Conservation (phyloP, 2,888 invertebrate genomes). For the Drosophila acutilabella region DNA sequence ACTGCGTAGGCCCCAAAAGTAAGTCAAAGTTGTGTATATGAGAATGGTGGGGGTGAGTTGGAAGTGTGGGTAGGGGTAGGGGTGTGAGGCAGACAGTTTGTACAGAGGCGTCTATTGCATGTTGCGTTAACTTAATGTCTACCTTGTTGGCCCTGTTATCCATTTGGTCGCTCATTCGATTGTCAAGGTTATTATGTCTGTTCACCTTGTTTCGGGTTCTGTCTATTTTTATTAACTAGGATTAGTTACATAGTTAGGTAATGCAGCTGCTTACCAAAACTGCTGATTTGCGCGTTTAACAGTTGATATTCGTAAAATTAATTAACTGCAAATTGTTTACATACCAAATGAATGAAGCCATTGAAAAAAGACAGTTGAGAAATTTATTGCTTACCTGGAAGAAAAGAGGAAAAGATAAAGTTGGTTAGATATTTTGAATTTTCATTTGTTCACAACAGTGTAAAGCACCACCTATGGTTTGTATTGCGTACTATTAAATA, state of each 20-base stretch:
- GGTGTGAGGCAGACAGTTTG: conserved; percentile 5
- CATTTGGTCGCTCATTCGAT: conserved; percentile 52
- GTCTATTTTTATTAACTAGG: conserved; percentile 4
- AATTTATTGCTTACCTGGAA: conserved; percentile 43
- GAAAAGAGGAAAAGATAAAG: conserved; percentile 13
- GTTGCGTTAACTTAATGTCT: conserved; percentile 58
- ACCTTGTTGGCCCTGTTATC: conserved; percentile 52
- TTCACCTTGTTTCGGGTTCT: background rate
- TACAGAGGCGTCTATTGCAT: conserved; percentile 52
- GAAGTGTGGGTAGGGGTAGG: background rate
- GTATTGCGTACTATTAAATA: background rate
- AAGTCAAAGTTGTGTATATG: conserved; percentile 28
- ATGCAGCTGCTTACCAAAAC: conserved; percentile 1
- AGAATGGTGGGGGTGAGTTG: background rate
- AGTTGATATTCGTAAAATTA: conserved; percentile 4
- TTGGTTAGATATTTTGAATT: conserved; percentile 1
- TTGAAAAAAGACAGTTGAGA: conserved; percentile 13
- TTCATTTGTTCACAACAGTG: background rate
- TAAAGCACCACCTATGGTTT: conserved; percentile 28
- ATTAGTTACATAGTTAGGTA: conserved; percentile 19
- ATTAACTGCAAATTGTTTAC: conserved; percentile 17
- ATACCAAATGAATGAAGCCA: conserved; percentile 48
- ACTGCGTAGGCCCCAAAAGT: conserved; percentile 44
- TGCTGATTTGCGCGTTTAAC: background rate
- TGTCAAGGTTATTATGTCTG: conserved; percentile 70